Conservation (phyloP, 2,113 vertebrate genomes). For the Turnix velox region DNA sequence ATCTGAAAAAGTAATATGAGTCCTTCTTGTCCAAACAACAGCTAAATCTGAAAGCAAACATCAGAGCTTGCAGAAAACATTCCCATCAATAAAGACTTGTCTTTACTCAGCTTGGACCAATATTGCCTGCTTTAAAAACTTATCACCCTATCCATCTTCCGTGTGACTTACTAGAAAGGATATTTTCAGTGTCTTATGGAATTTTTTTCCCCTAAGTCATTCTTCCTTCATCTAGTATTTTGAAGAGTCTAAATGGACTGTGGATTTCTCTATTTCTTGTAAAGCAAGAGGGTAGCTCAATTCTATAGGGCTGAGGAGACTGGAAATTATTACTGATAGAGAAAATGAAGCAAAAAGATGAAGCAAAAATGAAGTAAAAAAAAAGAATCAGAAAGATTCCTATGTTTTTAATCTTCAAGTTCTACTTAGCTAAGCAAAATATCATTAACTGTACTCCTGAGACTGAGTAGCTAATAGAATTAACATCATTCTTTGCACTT, state of each 20-base stretch:
- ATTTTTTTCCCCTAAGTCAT: neutral
- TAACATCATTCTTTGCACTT: neutral
- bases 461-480: neutral
- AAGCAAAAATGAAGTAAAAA: no score
- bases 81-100: conserved; percentile 52
- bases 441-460: neutral
- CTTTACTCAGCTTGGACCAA: conserved; percentile 36
- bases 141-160: neutral
- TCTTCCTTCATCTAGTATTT: neutral
- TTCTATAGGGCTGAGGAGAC: neutral
- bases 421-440: neutral
- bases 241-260: neutral
- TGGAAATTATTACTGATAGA: neutral
- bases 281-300: neutral
- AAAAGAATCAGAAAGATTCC: no score
- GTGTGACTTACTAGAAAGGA: neutral
- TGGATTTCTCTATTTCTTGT: conserved; percentile 1
- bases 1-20: conserved; percentile 53
- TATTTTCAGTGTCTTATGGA: conserved; percentile 11
- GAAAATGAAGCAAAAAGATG: no score
- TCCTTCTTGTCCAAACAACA: conserved; percentile 62
- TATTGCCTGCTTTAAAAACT: conserved; percentile 28
- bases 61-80: conserved; percentile 22
- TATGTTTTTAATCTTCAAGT: neutral
- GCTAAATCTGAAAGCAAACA: conserved; percentile 71